These are phyloP conservation scores for Lophotis ruficrista DNA, from an alignment of 2,113 vertebrate species.

Conservation along the genomic window DNA sequence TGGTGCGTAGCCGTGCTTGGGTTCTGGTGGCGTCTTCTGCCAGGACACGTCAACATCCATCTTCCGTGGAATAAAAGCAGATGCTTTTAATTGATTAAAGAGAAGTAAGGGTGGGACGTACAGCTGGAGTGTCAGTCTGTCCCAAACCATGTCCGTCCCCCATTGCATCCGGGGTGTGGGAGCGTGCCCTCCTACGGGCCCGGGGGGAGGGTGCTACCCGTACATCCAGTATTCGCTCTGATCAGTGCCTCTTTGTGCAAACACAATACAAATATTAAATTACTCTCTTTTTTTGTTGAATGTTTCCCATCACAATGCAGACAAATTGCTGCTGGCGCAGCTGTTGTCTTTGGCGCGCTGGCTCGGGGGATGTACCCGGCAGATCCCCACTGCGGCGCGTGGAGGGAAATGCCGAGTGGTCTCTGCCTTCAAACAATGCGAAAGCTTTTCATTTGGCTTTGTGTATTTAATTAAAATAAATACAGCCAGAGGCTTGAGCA, in stretches of 20 bases:
- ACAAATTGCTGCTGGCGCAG: slow-evolving; percentile 38
- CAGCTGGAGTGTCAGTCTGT: neutral
- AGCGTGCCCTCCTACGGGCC: fast-evolving
- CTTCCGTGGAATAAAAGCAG: neutral
- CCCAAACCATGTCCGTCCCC: fast-evolving
- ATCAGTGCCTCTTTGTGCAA: neutral
- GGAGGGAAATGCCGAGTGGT: slow-evolving; percentile 35
- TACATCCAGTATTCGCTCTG: fast-evolving
- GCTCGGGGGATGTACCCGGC: slow-evolving; percentile 35
- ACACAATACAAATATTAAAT: slow-evolving; percentile 39
- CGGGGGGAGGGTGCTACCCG: neutral
- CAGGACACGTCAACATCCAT: neutral
- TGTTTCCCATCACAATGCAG: slow-evolving; percentile 15
- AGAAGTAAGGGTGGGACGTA: neutral
- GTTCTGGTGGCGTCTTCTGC: neutral
- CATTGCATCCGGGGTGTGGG: fast-evolving
- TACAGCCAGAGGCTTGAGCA: slow-evolving; percentile 52
- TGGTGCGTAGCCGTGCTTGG: neutral
- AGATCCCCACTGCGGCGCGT: neutral
- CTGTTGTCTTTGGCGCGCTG: slow-evolving; percentile 22
- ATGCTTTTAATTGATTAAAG: neutral
- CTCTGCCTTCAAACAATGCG: slow-evolving; percentile 16
- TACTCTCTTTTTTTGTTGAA: neutral
- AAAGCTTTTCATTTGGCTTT: slow-evolving; percentile 39
- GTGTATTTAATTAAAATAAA: slow-evolving; percentile 64